These are phyloP conservation scores for Tetrao urogallus DNA, from an alignment of 2,113 vertebrate genomes.

Conservation along the genomic window DNA sequence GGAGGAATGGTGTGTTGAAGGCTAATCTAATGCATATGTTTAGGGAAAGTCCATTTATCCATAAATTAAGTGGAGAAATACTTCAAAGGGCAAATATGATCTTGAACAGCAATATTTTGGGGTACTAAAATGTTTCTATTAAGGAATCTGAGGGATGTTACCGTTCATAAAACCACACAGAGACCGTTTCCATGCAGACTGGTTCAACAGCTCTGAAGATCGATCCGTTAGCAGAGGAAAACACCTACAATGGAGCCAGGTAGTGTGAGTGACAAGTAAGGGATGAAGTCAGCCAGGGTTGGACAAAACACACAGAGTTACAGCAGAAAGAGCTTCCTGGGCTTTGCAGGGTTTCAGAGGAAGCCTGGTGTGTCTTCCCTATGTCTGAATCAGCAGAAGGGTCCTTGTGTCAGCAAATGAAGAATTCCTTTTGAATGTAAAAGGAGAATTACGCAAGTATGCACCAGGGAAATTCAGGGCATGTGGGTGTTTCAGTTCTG, in stretches of 20 bases:
- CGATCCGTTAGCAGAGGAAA: slow-evolving; percentile 28
- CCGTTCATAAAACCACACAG: slow-evolving; percentile 57
- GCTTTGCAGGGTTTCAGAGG: not conserved
- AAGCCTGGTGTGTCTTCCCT: not conserved
- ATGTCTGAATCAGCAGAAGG: not conserved
- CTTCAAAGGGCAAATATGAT: slow-evolving; percentile 71
- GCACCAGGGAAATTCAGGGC: not conserved
- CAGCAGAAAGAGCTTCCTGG: not conserved
- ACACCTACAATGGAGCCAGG: not conserved
- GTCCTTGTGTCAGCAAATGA: not conserved
- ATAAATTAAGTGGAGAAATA: slow-evolving; percentile 67
- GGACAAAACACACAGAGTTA: not conserved
- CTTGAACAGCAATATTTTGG: slow-evolving; percentile 52
- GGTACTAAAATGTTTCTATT: slow-evolving; percentile 66
- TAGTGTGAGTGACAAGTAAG: not conserved
- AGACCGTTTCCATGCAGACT: slow-evolving; percentile 27
- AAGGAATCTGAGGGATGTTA: slow-evolving; percentile 45
- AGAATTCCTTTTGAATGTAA: not conserved
- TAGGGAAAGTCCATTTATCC: slow-evolving; percentile 66
- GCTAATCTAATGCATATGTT: slow-evolving; percentile 70
- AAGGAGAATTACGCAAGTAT: not conserved
- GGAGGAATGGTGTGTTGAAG: slow-evolving; percentile 58
- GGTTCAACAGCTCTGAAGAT: slow-evolving; percentile 35
- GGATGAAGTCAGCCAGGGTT: not conserved
- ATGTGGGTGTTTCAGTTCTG: not conserved